Conservation (phyloP, 2,888 invertebrate species). For the Apantesis nais region DNA sequence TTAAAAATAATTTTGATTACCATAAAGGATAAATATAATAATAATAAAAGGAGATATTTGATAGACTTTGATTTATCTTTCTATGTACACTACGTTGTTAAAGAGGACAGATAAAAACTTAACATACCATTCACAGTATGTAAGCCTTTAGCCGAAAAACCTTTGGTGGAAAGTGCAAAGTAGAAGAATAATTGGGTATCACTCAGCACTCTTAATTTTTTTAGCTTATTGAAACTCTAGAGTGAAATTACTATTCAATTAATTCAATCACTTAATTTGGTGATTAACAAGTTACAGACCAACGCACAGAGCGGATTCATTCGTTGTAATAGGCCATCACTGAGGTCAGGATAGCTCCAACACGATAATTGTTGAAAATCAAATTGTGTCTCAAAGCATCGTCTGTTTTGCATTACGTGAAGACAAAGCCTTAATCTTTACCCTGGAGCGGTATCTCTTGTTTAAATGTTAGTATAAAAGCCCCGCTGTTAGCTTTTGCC, state of each 20-base stretch:
- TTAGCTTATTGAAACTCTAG: neutral
- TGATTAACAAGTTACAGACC: neutral
- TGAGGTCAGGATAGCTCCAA: constrained; percentile 28
- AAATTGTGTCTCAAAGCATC: constrained; percentile 47
- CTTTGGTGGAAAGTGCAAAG: neutral
- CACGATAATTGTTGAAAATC: constrained; percentile 51
- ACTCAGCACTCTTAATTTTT: neutral
- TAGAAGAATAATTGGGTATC: neutral
- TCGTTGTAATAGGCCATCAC: constrained; percentile 35
- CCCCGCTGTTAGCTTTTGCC: constrained; percentile 53
- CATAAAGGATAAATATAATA: neutral
- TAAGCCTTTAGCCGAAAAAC: neutral
- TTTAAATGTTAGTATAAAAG: constrained; percentile 65
- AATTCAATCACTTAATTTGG: neutral
- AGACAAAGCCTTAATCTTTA: constrained; percentile 57
- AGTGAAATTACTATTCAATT: neutral
- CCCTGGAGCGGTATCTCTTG: constrained; percentile 55
- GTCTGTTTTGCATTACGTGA: constrained; percentile 51
- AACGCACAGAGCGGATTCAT: constrained; percentile 9
- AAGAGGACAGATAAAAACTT: neutral
- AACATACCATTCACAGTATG: neutral
- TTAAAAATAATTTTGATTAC: neutral
- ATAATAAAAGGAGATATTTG: neutral
- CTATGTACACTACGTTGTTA: neutral
- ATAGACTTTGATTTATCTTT: neutral